phyloP scores from a whole-genome alignment of 2,113 vertebrate species.

The Colius striatus region DNA sequence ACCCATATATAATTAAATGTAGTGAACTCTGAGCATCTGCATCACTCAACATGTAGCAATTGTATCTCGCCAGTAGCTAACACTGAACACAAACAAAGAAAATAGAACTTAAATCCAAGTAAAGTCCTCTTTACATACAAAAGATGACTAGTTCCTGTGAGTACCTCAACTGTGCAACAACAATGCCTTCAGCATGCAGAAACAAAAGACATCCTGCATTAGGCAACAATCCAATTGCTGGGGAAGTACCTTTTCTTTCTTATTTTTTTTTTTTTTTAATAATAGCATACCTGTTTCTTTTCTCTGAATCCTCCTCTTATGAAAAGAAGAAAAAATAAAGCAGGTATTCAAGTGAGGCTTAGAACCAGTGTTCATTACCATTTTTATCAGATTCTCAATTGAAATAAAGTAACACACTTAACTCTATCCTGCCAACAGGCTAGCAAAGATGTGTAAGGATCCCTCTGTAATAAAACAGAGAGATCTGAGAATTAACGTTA shows the following conservation, averaged over 20 bases:
- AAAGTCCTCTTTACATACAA: slow-evolving; percentile 69
- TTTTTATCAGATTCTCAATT: background rate
- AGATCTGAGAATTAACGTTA: background rate
- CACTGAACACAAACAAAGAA: slow-evolving; percentile 61
- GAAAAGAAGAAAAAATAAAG: background rate
- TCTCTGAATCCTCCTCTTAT: slow-evolving; percentile 48
- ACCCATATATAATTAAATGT: background rate
- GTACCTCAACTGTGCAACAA: slow-evolving; percentile 43
- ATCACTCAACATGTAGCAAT: background rate
- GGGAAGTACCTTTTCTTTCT: background rate
- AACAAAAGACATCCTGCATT: slow-evolving; percentile 68
- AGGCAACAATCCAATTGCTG: slow-evolving; percentile 65
- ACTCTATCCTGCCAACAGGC: background rate
- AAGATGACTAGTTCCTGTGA: slow-evolving; percentile 66
- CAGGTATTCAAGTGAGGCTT: slow-evolving; percentile 34
- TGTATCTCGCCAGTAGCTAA: background rate
- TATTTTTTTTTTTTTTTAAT: slow-evolving; percentile 51
- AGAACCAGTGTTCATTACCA: slow-evolving; percentile 2
- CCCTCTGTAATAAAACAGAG: background rate
- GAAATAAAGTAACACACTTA: background rate
- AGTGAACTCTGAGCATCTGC: background rate
- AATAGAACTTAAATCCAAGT: slow-evolving; percentile 69
- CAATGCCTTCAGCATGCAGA: slow-evolving; percentile 69
- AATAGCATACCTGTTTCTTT: slow-evolving; percentile 63
- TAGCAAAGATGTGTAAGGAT: background rate